phyloP scores from a whole-genome alignment of 2,113 vertebrate genomes.

The Poeciliopsis retropinna region DNA sequence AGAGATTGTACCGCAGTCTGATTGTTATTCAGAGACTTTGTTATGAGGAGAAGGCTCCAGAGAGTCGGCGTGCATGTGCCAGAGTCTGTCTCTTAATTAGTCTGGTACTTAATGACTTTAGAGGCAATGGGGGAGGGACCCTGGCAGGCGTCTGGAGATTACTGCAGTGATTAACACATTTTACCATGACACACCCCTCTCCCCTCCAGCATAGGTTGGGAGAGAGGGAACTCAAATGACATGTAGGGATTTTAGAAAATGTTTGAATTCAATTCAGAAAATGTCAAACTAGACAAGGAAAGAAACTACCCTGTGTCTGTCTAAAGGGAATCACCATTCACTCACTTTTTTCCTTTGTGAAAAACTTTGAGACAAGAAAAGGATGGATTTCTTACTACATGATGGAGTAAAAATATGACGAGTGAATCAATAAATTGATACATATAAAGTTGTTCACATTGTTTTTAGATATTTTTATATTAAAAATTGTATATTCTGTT shows the following conservation, averaged over 20 bases:
- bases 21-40: constrained; percentile 28
- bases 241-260: too few relatives aligned
- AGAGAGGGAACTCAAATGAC: neutral
- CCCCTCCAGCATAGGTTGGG: neutral
- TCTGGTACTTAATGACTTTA: constrained; percentile 63
- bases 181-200: constrained; percentile 27
- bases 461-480: too few relatives aligned
- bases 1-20: constrained; percentile 29
- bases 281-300: too few relatives aligned
- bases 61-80: constrained; percentile 39
- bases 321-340: neutral
- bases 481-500: too few relatives aligned
- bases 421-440: too few relatives aligned
- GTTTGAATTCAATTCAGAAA: too few relatives aligned
- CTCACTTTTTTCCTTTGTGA: neutral
- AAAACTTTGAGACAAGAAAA: neutral
- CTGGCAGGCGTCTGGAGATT: constrained; percentile 54
- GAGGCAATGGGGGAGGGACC: constrained; percentile 43
- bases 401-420: too few relatives aligned
- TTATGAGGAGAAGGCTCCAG: constrained; percentile 33
- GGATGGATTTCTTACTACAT: neutral
- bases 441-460: too few relatives aligned
- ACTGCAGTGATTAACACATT: constrained; percentile 67
- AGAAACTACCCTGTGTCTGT: neutral
- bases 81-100: constrained; percentile 70